Evolutionary conservation across 2,113 vertebrate species (phyloP).

Genomic region (Formicarius rufipectus): DNA sequence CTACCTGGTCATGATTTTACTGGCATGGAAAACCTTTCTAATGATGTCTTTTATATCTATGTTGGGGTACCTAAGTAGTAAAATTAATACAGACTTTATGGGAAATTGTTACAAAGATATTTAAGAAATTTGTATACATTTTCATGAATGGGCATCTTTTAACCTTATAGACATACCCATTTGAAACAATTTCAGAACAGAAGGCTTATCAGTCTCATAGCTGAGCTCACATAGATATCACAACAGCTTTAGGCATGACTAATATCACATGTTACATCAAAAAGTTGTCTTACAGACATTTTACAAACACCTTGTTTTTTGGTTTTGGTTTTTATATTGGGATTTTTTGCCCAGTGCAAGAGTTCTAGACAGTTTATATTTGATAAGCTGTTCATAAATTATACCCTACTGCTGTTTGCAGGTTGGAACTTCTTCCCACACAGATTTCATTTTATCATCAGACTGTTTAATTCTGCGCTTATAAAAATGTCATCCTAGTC

Average conservation of each 20-base stretch:
- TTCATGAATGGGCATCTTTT: not conserved
- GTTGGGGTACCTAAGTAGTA: not conserved
- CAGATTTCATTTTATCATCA: conserved; percentile 61
- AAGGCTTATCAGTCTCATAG: not conserved
- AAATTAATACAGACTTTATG: not conserved
- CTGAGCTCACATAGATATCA: not conserved
- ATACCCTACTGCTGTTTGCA: conserved; percentile 53
- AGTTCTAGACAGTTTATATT: conserved; percentile 35
- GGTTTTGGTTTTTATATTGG: not conserved
- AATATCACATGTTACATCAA: not conserved
- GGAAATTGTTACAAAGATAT: not conserved
- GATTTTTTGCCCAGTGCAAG: not conserved
- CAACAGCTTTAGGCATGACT: not conserved
- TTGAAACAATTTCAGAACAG: not conserved
- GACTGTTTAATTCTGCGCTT: conserved; percentile 57
- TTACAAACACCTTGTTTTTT: not conserved
- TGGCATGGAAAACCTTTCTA: not conserved
- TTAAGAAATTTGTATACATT: not conserved
- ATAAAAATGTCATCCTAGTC: conserved; percentile 64
- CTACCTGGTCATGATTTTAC: not conserved
- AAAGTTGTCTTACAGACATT: not conserved
- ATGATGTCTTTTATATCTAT: not conserved
- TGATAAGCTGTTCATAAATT: conserved; percentile 48
- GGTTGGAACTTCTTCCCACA: conserved; percentile 64
- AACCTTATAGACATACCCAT: not conserved